phyloP scores from a whole-genome alignment of 2,888 invertebrate genomes.

The Gastrophysa polygoni region DNA sequence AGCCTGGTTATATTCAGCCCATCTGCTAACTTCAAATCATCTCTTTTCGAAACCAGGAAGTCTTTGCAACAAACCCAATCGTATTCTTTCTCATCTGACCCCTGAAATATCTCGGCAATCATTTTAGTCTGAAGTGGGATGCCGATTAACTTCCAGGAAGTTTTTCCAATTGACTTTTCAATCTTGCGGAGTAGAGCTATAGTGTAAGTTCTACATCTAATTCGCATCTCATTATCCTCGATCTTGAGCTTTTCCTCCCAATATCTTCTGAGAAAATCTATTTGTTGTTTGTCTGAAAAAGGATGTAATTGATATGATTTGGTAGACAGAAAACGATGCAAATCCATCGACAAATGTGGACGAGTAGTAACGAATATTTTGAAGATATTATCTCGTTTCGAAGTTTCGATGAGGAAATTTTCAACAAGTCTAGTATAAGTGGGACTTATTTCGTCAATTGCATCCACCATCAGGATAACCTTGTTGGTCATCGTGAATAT shows the following conservation, averaged over 20 bases:
- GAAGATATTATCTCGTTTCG: constrained; percentile 1
- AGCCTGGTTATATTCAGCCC: constrained; percentile 4
- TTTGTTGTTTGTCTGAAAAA: constrained; percentile 1
- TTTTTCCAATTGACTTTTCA: background rate
- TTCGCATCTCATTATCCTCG: background rate
- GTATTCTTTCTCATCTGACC: background rate
- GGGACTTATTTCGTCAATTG: constrained; percentile 15
- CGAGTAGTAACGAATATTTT: constrained; percentile 19
- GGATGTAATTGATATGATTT: constrained; percentile 3
- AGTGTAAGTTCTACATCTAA: constrained; percentile 4
- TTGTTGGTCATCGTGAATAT: background rate
- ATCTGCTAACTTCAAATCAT: background rate
- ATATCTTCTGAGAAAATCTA: constrained; percentile 12
- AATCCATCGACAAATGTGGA: constrained; percentile 10
- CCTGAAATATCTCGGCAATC: constrained; percentile 20
- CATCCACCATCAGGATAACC: constrained; percentile 16
- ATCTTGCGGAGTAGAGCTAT: background rate
- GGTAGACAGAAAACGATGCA: background rate
- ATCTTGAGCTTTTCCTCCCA: constrained; percentile 9
- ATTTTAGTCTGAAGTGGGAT: constrained; percentile 21
- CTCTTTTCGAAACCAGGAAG: background rate
- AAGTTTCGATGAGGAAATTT: background rate
- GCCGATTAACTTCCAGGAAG: background rate
- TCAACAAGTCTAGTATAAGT: constrained; percentile 2
- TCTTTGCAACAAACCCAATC: constrained; percentile 18